Base-by-base conservation (phyloP, 2,888 invertebrate species). In the Pycnomerus fuliginosus region DNA sequence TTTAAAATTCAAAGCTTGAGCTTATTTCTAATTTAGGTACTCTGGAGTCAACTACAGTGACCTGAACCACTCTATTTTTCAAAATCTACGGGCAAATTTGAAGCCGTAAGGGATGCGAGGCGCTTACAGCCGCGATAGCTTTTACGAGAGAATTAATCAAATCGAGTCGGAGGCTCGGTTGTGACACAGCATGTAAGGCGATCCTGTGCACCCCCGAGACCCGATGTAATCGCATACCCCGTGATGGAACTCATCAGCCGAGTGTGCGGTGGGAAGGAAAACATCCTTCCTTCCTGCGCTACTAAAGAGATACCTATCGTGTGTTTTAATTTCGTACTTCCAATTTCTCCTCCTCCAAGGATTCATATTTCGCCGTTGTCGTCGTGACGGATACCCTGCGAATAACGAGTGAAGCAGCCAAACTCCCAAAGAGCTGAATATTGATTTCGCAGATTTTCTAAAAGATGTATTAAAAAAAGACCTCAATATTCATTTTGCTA, bases 141-240 rank as follows among this genome's bases (percentile, higher is more conserved):
- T 63, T 62, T 62, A 62, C 61, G 59, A 59, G 56, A 57, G 62
- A 62, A 65, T 65, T 65, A 65, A 65, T 65, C 65, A 65, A 64
- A 65, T 65, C 61, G 63, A 62, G 61, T 64, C 55, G 58, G 56
- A 61, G 60, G 57, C 60, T 62, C 60, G 58, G 51, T 61, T 63
- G 62, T 65, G 64, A 65, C 63, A 61, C 58, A 58, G 58, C 61
- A 62, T 63, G 64, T 65, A 65, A 65, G 62, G 64, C 61, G 64
- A 65, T 65, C 61, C 60, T 52, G 52, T 45, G 52, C 55, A 52
- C 62, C 61, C 62, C 53, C 52, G 62, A 58, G 62, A 61, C 55
- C 48, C 46, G 58, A 60, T 63, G 62, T 65, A 65, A 65, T 65
- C 62, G 64, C 61, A 63, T 63, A 62, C 61, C 45, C n/a, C 60